Percentiles rank a stretch among this genome's conserved stretches.
Evolutionary conservation across 2,797 vertebrate genomes (phyloP).

Genomic region (Staurois parvus): DNA sequence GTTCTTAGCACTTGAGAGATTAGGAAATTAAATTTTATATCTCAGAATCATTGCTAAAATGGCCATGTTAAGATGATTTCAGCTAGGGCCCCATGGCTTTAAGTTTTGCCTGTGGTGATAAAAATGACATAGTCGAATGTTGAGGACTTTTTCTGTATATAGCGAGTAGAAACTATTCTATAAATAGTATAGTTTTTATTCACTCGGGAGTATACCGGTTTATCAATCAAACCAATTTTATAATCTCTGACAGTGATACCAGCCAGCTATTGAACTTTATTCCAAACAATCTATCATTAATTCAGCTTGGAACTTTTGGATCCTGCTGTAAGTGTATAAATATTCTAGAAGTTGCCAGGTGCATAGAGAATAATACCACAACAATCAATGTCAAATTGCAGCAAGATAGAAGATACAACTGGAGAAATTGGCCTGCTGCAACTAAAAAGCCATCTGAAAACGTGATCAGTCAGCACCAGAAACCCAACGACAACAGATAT

Average conservation of each 20-base stretch:
- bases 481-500: background rate
- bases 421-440: conserved; percentile 7
- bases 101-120: no score
- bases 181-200: background rate
- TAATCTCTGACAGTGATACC: background rate
- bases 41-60: background rate
- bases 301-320: conserved; percentile 3
- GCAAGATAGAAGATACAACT: conserved; percentile 24
- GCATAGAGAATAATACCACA: conserved; percentile 4
- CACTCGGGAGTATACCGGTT: background rate
- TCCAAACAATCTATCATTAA: conserved; percentile 6
- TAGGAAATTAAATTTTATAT: no score
- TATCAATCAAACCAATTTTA: background rate
- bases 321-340: conserved; percentile 25
- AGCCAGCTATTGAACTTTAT: background rate
- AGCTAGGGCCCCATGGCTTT: no score
- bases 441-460: conserved; percentile 26
- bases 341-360: conserved; percentile 42
- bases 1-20: no score
- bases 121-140: no score
- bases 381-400: conserved; percentile 6
- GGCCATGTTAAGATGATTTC: background rate
- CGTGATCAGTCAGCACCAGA: background rate
- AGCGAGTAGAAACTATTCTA: no score
- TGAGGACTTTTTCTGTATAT: no score